A percentile compares a stretch with the other conserved stretches of the same genome.
Conservation (phyloP, 2,797 vertebrate genomes). For the Schizopygopsis malacanthus region DNA sequence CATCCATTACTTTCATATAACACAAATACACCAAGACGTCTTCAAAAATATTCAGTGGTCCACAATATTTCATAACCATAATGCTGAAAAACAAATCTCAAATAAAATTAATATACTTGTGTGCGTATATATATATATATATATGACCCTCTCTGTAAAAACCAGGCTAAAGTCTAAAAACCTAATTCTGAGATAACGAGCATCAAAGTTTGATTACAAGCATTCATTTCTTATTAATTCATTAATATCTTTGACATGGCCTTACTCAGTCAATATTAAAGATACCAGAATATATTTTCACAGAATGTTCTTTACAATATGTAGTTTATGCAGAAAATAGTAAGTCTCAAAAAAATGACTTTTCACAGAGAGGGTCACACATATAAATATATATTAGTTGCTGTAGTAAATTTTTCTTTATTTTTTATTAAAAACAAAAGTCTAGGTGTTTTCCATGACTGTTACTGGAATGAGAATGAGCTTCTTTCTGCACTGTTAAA, state of each 20-base stretch:
- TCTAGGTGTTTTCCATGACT: background rate
- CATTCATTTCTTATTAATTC: too few relatives aligned
- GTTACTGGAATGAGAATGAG: background rate
- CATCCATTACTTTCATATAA: background rate
- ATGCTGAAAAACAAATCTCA: background rate
- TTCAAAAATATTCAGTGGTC: background rate
- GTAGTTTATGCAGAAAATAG: too few relatives aligned
- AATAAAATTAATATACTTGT: background rate
- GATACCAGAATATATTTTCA: too few relatives aligned
- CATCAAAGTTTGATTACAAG: too few relatives aligned
- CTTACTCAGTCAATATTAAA: too few relatives aligned
- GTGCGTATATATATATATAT: background rate
- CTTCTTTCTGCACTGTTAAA: background rate
- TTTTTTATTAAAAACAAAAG: background rate
- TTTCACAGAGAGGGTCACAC: too few relatives aligned
- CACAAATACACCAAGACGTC: background rate
- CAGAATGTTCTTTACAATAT: too few relatives aligned
- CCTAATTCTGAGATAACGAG: too few relatives aligned
- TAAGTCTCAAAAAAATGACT: too few relatives aligned
- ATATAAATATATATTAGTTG: background rate
- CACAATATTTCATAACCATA: background rate
- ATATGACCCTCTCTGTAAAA: background rate
- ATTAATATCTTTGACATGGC: too few relatives aligned
- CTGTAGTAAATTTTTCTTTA: background rate
- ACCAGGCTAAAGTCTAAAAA: too few relatives aligned